phyloP scores from a whole-genome alignment of 2,797 vertebrate species.

The Cheirogaleus major region DNA sequence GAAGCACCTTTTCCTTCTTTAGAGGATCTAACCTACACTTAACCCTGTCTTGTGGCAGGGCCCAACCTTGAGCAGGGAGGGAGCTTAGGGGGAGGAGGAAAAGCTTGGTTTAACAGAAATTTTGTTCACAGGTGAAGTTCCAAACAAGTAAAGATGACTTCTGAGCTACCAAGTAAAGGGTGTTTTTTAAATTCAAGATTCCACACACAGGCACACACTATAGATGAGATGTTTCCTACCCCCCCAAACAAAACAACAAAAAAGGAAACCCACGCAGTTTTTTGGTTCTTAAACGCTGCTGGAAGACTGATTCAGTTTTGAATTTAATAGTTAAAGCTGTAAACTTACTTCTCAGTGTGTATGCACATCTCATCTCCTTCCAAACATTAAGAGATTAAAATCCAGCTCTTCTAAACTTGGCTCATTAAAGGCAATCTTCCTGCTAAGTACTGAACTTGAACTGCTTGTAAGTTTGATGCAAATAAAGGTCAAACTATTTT shows the following conservation, averaged over 20 bases:
- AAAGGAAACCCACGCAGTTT: background rate
- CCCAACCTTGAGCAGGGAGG: background rate
- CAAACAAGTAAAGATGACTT: conserved; percentile 7
- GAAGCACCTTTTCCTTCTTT: conserved; percentile 69
- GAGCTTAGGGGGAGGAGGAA: background rate
- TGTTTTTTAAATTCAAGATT: background rate
- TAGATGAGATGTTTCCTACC: background rate
- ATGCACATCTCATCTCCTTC: conserved; percentile 30
- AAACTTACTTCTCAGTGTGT: conserved; percentile 4
- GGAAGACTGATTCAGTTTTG: background rate
- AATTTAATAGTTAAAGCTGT: conserved; percentile 36
- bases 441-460: conserved; percentile 66
- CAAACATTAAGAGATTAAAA: conserved; percentile 64
- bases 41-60: conserved; percentile 9
- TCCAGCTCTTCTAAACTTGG: conserved; percentile 50
- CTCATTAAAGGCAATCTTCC: conserved; percentile 72
- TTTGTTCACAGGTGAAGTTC: background rate
- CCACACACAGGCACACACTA: background rate
- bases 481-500: conserved; percentile 74
- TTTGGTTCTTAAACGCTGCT: conserved; percentile 31
- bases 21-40: conserved; percentile 48
- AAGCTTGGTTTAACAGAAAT: background rate
- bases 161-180: background rate
- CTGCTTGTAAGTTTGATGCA: conserved; percentile 65
- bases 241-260: background rate